phyloP scores from a whole-genome alignment of 2,888 invertebrate species.

The Oegoconia quadripuncta region DNA sequence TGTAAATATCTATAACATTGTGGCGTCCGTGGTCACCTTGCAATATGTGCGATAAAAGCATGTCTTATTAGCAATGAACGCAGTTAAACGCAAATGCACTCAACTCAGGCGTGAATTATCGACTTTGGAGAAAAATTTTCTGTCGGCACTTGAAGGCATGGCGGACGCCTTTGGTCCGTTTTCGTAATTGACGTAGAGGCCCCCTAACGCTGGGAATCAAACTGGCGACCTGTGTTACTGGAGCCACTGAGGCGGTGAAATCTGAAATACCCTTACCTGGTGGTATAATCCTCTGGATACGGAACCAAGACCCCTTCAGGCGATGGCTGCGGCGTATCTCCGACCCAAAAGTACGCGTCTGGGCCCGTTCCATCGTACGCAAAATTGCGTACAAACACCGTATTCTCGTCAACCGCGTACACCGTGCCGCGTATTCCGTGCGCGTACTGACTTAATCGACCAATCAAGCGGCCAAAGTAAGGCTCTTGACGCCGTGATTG shows the following conservation, averaged over 20 bases:
- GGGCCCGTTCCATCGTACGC: conserved; percentile 93
- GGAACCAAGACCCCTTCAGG: conserved; percentile 92
- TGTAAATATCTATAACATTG: too few relatives aligned
- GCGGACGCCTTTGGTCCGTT: too few relatives aligned
- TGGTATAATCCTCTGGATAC: conserved; percentile 90
- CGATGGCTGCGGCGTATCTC: conserved; percentile 87
- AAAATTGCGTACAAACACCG: conserved; percentile 91
- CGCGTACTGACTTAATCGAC: conserved; percentile 84
- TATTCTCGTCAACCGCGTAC: conserved; percentile 93
- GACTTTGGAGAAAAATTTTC: too few relatives aligned
- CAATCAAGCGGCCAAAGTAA: conserved; percentile 89
- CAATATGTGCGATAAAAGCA: too few relatives aligned
- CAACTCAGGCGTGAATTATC: too few relatives aligned
- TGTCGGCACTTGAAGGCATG: too few relatives aligned
- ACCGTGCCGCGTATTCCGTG: conserved; percentile 90
- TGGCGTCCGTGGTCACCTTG: too few relatives aligned
- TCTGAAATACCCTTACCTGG: conserved; percentile 89
- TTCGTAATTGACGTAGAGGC: too few relatives aligned
- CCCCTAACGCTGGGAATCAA: too few relatives aligned
- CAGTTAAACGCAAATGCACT: too few relatives aligned
- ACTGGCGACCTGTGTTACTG: too few relatives aligned
- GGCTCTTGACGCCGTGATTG: conserved; percentile 68
- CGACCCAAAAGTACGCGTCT: conserved; percentile 95
- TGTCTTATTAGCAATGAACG: too few relatives aligned
- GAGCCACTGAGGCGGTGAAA: conserved; percentile 19